Base-by-base conservation (phyloP, 2,888 invertebrate species). In the Ephialtes manifestator region DNA sequence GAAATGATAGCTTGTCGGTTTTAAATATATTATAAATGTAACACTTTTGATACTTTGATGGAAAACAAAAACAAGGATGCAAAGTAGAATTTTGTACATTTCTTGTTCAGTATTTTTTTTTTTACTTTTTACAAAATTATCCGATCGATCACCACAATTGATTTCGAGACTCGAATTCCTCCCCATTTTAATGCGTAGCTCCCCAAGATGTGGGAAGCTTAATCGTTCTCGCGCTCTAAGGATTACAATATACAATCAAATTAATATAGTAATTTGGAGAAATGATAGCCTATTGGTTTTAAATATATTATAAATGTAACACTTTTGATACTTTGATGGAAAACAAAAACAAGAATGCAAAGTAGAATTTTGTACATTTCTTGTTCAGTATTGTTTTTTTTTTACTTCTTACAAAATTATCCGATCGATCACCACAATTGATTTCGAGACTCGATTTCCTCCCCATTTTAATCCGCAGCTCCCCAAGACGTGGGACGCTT, bases 401-500 rank as follows among this genome's bases (percentile, higher is more conserved):
- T n/a, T n/a, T n/a, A n/a, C n/a, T n/a, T n/a, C n/a, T n/a, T n/a
- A n/a, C n/a, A n/a, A n/a, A n/a, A n/a, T n/a, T n/a, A n/a, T n/a
- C n/a, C n/a, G 53, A 55, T 80, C 70, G 20, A 67, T 86, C 87
- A 60, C 51, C 71, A 71, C 85, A 87, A 86, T 87, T 85, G 83
- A 83, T 80, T 75, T 71, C 53, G 81, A 70, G 70, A 81, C 58
- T 81, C 75, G 58, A 71, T 20, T 65, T 39, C 78, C 77, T 75
- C 39, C 65, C 65, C 39, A 71, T 48, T 78, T 65, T 28, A 46
- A 15, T 60, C 18, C 43, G 46, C 2, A 51, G 72, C 55, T 68
- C 77, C 53, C 81, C 48, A 63, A 84, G 81, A 84, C 84, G 81
- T 65, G 81, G 84, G 78, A 84, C 81, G 84, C 77, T 84, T 84